phyloP scores from a whole-genome alignment of 1,140 invertebrate species.

The Carcinoscorpius rotundicauda region DNA sequence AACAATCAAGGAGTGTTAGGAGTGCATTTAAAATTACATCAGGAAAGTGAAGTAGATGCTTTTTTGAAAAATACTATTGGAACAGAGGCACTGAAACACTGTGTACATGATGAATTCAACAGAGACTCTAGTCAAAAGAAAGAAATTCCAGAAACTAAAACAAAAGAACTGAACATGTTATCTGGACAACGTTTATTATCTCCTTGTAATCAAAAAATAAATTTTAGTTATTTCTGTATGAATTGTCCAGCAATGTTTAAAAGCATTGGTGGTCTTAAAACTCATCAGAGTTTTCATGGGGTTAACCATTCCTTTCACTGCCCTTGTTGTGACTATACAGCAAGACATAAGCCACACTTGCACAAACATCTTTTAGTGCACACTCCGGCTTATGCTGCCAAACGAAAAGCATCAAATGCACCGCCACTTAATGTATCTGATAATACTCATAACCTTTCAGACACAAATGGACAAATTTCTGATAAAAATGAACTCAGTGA shows the following conservation, averaged over 20 bases:
- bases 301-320: slow-evolving; percentile 19
- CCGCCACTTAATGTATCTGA: no score
- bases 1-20: slow-evolving; percentile 57
- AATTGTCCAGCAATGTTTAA: slow-evolving; percentile 24
- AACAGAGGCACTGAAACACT: neutral
- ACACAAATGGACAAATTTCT: neutral
- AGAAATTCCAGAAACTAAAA: slow-evolving; percentile 22
- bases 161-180: slow-evolving; percentile 22
- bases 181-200: no score
- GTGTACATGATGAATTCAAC: neutral
- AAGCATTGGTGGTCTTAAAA: slow-evolving; percentile 16
- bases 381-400: slow-evolving; percentile 55
- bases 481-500: neutral
- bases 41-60: slow-evolving; percentile 28
- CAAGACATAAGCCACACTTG: slow-evolving; percentile 32
- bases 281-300: slow-evolving; percentile 21
- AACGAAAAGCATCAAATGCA: slow-evolving; percentile 34
- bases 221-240: slow-evolving; percentile 22
- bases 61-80: neutral
- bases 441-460: neutral
- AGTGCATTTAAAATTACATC: slow-evolving; percentile 64
- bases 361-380: slow-evolving; percentile 63
- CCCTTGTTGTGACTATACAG: slow-evolving; percentile 23
- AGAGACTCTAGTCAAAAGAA: slow-evolving; percentile 43
- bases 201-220: no score